phyloP scores from a whole-genome alignment of 2,888 invertebrate genomes.

The Aporophyla nigra region DNA sequence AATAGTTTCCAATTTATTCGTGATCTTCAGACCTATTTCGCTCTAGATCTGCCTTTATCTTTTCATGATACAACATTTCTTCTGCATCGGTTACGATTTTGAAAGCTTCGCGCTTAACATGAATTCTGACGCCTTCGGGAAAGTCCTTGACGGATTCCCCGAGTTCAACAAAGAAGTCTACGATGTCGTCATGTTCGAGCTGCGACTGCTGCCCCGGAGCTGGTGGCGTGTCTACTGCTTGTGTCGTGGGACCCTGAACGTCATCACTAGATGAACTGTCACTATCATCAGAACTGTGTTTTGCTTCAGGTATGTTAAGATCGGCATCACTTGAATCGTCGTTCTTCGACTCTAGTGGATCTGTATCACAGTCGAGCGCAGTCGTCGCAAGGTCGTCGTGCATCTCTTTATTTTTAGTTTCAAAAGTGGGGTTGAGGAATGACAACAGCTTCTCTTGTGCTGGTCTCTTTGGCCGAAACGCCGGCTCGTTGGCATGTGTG shows the following conservation, averaged over 20 bases:
- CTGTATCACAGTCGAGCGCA: background rate
- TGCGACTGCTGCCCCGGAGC: background rate
- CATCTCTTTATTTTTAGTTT: background rate
- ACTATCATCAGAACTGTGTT: background rate
- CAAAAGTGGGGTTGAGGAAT: slow-evolving; percentile 5
- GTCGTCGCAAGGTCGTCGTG: background rate
- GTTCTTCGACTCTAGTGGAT: background rate
- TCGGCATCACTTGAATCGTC: background rate
- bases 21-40: background rate
- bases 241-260: background rate
- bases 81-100: slow-evolving; percentile 33
- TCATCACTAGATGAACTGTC: background rate
- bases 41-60: background rate
- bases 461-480: background rate
- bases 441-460: slow-evolving; percentile 25
- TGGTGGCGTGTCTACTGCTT: too few relatives aligned
- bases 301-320: background rate
- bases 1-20: background rate
- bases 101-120: slow-evolving; percentile 34
- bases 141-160: slow-evolving; percentile 28
- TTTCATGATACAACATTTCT: slow-evolving; percentile 24
- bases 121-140: slow-evolving; percentile 28
- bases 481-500: background rate
- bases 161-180: slow-evolving; percentile 30
- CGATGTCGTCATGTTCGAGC: background rate